Conservation (phyloP, 2,888 invertebrate species). For the Blastobasis adustella region DNA sequence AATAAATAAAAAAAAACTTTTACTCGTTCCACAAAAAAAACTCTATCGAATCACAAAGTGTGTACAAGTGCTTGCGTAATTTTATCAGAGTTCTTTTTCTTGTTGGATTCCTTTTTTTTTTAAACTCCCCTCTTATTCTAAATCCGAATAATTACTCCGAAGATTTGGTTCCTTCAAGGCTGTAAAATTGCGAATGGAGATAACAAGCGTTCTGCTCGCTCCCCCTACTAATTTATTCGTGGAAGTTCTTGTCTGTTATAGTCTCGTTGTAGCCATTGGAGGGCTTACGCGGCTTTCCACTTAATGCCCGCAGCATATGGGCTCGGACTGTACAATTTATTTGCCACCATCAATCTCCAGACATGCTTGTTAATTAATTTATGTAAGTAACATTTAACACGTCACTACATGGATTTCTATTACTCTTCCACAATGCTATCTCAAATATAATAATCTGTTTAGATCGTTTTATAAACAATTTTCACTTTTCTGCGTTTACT, state of each 20-base stretch:
- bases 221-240: conserved; percentile 54
- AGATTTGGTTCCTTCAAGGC: conserved; percentile 39
- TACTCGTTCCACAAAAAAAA: conserved; percentile 1
- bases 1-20: conserved; percentile 17
- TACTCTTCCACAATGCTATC: too few relatives aligned
- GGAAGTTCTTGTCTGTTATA: conserved; percentile 47
- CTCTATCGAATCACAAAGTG: conserved; percentile 6
- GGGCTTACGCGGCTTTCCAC: conserved; percentile 41
- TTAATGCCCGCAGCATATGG: conserved; percentile 44
- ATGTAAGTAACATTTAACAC: too few relatives aligned
- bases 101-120: conserved; percentile 15
- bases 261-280: conserved; percentile 42
- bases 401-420: too few relatives aligned
- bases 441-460: too few relatives aligned
- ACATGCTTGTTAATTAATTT: too few relatives aligned
- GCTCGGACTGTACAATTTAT: conserved; percentile 20
- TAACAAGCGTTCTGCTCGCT: conserved; percentile 45
- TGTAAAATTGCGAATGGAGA: conserved; percentile 50
- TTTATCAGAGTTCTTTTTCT: conserved; percentile 3
- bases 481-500: neutral
- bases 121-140: conserved; percentile 20
- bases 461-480: too few relatives aligned
- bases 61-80: conserved; percentile 1
- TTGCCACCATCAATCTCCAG: neutral
- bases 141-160: conserved; percentile 41